Evolutionary conservation across 2,888 invertebrate genomes (phyloP).

Genomic region (Spodoptera picta): DNA sequence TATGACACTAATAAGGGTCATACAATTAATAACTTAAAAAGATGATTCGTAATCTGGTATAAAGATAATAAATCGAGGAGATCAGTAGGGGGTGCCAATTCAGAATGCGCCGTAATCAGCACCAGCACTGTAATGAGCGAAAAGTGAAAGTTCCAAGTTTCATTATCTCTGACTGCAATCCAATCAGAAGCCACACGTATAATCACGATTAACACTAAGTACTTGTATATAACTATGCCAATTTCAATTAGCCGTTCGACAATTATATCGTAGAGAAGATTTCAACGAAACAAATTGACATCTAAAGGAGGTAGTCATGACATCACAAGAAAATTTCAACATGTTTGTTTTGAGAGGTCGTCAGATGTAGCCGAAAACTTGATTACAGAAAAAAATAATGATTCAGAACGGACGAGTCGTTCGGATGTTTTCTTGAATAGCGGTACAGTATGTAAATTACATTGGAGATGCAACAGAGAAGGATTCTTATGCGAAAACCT

Average conservation of each 20-base stretch:
- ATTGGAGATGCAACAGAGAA: slow-evolving; percentile 70
- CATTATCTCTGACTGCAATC: slow-evolving; percentile 76
- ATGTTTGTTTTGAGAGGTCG: slow-evolving; percentile 81
- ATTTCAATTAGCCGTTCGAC: slow-evolving; percentile 55
- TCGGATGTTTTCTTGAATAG: slow-evolving; percentile 76
- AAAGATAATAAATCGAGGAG: slow-evolving; percentile 52
- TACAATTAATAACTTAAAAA: slow-evolving; percentile 53
- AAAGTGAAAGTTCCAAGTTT: slow-evolving; percentile 81
- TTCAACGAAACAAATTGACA: slow-evolving; percentile 44
- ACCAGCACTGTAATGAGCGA: slow-evolving; percentile 74
- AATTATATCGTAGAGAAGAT: slow-evolving; percentile 38
- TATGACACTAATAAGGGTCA: slow-evolving; percentile 54
- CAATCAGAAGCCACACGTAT: slow-evolving; percentile 78
- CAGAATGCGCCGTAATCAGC: slow-evolving; percentile 59
- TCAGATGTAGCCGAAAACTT: slow-evolving; percentile 77
- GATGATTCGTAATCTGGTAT: slow-evolving; percentile 45
- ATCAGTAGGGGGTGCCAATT: slow-evolving; percentile 63
- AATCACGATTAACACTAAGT: slow-evolving; percentile 74
- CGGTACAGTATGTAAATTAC: slow-evolving; percentile 84
- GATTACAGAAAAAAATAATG: slow-evolving; percentile 82
- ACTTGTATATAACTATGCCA: slow-evolving; percentile 61
- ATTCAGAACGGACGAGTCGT: slow-evolving; percentile 75
- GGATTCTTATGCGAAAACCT: slow-evolving; percentile 67
- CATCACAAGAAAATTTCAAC: slow-evolving; percentile 65
- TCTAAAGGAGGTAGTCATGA: slow-evolving; percentile 56